These are phyloP conservation scores for Melanostoma scalare DNA, from an alignment of 2,888 invertebrate species.

Conservation along the genomic window DNA sequence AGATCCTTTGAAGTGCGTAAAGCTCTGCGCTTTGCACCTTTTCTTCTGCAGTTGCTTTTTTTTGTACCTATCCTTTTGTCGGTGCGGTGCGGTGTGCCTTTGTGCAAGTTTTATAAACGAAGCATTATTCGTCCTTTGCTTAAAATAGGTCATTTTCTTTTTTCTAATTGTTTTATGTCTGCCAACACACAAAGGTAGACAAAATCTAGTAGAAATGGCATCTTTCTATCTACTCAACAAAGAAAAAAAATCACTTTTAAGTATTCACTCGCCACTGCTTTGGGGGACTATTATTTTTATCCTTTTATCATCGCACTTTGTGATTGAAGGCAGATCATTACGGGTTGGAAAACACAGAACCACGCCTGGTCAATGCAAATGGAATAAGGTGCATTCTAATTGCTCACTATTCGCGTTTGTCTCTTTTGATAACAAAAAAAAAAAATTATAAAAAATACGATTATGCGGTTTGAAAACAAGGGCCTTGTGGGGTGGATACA, in stretches of 20 bases:
- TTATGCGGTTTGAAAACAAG: slow-evolving; percentile 6
- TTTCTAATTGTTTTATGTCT: slow-evolving; percentile 68
- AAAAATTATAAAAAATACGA: neutral
- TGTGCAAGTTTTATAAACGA: slow-evolving; percentile 53
- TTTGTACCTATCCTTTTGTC: slow-evolving; percentile 13
- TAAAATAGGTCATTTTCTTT: slow-evolving; percentile 65
- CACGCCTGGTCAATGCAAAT: slow-evolving; percentile 51
- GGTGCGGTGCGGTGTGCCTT: slow-evolving; percentile 29
- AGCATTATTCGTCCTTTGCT: slow-evolving; percentile 45
- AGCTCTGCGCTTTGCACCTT: slow-evolving; percentile 52
- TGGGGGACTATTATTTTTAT: slow-evolving; percentile 27
- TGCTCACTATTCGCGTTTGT: slow-evolving; percentile 49
- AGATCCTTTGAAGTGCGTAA: slow-evolving; percentile 55
- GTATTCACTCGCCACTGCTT: slow-evolving; percentile 26
- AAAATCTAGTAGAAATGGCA: neutral
- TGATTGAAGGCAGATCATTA: slow-evolving; percentile 45
- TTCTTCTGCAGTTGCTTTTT: slow-evolving; percentile 30
- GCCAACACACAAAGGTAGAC: slow-evolving; percentile 25
- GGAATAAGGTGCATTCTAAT: slow-evolving; percentile 59
- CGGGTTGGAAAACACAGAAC: slow-evolving; percentile 10
- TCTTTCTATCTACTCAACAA: neutral
- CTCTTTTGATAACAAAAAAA: slow-evolving; percentile 49
- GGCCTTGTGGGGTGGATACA: no score
- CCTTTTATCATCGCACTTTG: slow-evolving; percentile 45
- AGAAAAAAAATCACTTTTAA: slow-evolving; percentile 39